A percentile compares a stretch with the other conserved stretches of the same genome.
phyloP scores from a whole-genome alignment of 2,888 invertebrate genomes.

The Dolomedes plantarius region DNA sequence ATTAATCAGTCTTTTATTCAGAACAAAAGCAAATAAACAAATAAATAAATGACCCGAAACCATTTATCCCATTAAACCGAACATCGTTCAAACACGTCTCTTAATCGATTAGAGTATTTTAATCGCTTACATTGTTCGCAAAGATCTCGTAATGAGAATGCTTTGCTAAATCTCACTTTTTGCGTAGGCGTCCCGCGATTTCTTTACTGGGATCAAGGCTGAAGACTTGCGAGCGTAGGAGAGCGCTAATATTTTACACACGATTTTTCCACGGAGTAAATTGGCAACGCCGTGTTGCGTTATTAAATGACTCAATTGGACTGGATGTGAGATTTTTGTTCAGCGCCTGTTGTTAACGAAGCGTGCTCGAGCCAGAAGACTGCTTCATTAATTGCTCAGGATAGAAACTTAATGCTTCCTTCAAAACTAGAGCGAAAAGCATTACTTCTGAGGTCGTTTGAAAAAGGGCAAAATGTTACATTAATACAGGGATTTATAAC shows the following conservation, averaged over 20 bases:
- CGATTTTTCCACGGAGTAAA: conserved; percentile 2
- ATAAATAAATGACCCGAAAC: neutral
- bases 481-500: too few species aligned
- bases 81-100: neutral
- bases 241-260: neutral
- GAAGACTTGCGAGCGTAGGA: neutral
- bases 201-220: conserved; percentile 1
- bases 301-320: conserved; percentile 15
- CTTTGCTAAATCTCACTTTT: neutral
- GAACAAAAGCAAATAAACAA: neutral
- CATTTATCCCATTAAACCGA: neutral
- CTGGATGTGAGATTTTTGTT: neutral
- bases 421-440: too few species aligned
- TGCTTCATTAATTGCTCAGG: too few species aligned
- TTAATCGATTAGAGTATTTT: conserved; percentile 9
- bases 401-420: too few species aligned
- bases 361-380: too few species aligned
- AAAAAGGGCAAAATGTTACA: too few species aligned
- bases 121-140: neutral
- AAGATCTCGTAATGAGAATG: neutral
- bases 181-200: neutral
- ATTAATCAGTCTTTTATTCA: too few species aligned
- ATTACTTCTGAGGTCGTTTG: too few species aligned
- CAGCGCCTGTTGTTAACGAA: too few species aligned
- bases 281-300: conserved; percentile 1